Evolutionary conservation across 2,113 vertebrate genomes (phyloP).

Genomic region (Calypte anna): DNA sequence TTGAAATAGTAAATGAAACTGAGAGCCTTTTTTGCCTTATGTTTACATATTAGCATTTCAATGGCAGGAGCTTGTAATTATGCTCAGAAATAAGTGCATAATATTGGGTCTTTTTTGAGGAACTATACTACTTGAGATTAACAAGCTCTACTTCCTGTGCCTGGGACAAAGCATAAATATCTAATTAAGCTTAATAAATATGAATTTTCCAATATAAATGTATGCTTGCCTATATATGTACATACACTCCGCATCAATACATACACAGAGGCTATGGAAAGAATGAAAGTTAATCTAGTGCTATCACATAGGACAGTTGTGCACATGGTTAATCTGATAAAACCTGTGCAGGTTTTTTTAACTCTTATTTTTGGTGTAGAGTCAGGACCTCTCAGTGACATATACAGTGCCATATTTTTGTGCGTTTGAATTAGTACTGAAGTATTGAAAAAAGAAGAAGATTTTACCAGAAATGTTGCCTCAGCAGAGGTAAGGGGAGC

Average conservation of each 20-base stretch:
- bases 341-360: not conserved
- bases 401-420: not conserved
- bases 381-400: not conserved
- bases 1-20: not conserved
- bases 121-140: not conserved
- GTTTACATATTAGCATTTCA: not conserved
- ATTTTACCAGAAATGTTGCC: not conserved
- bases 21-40: not conserved
- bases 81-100: not conserved
- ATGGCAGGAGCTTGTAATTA: not conserved
- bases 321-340: not conserved
- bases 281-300: not conserved
- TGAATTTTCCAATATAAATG: fast-evolving
- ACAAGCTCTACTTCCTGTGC: not conserved
- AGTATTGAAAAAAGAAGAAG: not conserved
- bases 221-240: not conserved
- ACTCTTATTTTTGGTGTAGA: not conserved
- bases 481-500: not conserved
- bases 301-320: not conserved
- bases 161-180: not conserved
- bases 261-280: not conserved
- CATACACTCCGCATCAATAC: fast-evolving
- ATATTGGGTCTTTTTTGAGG: not conserved
- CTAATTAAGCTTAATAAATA: not conserved
- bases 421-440: not conserved